Evolutionary conservation across 1,140 invertebrate species (phyloP).

Genomic region (Anagrus nilaparvatae): DNA sequence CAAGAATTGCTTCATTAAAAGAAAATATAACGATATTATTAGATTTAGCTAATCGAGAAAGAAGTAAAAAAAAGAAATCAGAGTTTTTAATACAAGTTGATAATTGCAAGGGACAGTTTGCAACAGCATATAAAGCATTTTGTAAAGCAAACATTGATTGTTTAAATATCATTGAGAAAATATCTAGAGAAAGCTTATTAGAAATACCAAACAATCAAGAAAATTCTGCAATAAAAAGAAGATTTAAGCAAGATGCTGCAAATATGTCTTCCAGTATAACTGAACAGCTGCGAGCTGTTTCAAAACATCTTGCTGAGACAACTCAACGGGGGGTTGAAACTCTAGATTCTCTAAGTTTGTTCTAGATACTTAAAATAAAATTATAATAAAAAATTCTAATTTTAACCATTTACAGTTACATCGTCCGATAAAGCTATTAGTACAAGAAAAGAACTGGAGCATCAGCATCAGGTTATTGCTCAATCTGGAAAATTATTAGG

Average conservation of each 20-base stretch:
- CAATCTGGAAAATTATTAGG: slow-evolving; percentile 84
- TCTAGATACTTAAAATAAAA: background rate
- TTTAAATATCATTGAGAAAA: slow-evolving; percentile 64
- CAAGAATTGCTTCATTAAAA: slow-evolving; percentile 52
- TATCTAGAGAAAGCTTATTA: slow-evolving; percentile 58
- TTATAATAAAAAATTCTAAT: slow-evolving; percentile 6
- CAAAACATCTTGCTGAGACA: slow-evolving; percentile 73
- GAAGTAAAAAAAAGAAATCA: slow-evolving; percentile 51
- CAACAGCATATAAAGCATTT: slow-evolving; percentile 60
- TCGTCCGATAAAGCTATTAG: slow-evolving; percentile 45
- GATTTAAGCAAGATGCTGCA: slow-evolving; percentile 52
- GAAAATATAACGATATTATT: slow-evolving; percentile 58
- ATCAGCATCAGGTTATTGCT: slow-evolving; percentile 74
- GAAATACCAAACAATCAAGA: slow-evolving; percentile 46
- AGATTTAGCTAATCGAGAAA: slow-evolving; percentile 48
- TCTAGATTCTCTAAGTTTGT: slow-evolving; percentile 61
- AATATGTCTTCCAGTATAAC: slow-evolving; percentile 64
- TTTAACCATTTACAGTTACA: slow-evolving; percentile 36
- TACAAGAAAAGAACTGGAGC: slow-evolving; percentile 75
- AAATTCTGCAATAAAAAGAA: slow-evolving; percentile 50
- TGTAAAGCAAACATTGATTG: slow-evolving; percentile 66
- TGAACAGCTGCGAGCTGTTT: slow-evolving; percentile 74
- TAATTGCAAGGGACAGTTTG: slow-evolving; percentile 56
- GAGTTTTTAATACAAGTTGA: slow-evolving; percentile 53
- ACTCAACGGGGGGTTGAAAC: slow-evolving; percentile 77